phyloP scores from a whole-genome alignment of 2,113 vertebrate genomes.

The Saimiri boliviensis region DNA sequence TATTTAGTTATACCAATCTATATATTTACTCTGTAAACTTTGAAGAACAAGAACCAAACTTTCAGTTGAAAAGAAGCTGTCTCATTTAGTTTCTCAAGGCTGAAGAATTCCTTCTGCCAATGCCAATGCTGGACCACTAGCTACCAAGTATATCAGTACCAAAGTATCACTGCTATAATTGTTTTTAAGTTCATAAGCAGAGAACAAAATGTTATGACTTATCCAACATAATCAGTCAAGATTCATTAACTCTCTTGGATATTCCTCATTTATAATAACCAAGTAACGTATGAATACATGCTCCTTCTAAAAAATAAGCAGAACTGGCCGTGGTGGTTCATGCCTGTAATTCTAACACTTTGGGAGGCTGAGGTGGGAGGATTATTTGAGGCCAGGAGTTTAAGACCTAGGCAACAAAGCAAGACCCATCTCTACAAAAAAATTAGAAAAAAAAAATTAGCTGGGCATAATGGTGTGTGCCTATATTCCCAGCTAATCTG shows the following conservation, averaged over 20 bases:
- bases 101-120: background rate
- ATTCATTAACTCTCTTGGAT: background rate
- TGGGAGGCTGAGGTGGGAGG: no score
- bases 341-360: no score
- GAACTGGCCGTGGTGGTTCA: no score
- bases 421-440: no score
- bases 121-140: background rate
- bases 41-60: background rate
- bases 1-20: background rate
- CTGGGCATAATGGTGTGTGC: no score
- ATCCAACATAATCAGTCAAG: background rate
- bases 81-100: background rate
- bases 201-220: no score
- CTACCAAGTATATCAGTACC: background rate
- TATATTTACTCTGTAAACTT: background rate
- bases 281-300: background rate
- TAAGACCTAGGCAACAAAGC: no score
- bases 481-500: no score
- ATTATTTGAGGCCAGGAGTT: no score
- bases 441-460: no score
- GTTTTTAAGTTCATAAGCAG: no score
- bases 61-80: background rate
- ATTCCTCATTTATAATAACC: no score
- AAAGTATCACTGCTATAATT: background rate
- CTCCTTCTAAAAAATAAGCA: background rate